A percentile compares a stretch with the other conserved stretches of the same genome.
phyloP scores from a whole-genome alignment of 1,140 invertebrate species.

The Catajapyx aquilonaris region DNA sequence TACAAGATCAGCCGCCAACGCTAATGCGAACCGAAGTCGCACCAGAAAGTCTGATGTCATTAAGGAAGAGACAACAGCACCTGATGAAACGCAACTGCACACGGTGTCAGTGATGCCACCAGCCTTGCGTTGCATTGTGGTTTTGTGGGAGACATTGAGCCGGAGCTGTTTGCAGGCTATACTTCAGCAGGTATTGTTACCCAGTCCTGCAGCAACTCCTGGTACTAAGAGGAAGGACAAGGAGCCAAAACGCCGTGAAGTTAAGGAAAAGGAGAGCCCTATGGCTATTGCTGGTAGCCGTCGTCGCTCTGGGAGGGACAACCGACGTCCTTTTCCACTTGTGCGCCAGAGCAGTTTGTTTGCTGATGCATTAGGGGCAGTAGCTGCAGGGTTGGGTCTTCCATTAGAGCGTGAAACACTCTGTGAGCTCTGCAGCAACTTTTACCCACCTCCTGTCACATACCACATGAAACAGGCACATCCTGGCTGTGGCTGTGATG shows the following conservation, averaged over 20 bases:
- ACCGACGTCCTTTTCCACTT: no score
- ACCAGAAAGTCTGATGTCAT: conserved; percentile 27
- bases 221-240: no score
- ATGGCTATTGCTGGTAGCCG: no score
- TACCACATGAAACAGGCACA: conserved; percentile 79
- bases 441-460: conserved; percentile 58
- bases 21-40: conserved; percentile 39
- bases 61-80: conserved; percentile 30
- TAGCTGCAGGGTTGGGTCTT: conserved; percentile 10
- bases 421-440: conserved; percentile 70
- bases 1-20: conserved; percentile 48
- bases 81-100: conserved; percentile 21
- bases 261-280: no score
- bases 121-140: conserved; percentile 45
- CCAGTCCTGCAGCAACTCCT: no score
- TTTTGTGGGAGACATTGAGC: conserved; percentile 26
- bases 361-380: conserved; percentile 15
- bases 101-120: conserved; percentile 57
- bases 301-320: no score
- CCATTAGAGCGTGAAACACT: conserved; percentile 29
- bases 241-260: no score
- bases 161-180: conserved; percentile 41
- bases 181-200: conserved; percentile 29
- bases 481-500: conserved; percentile 68
- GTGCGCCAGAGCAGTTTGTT: conserved; percentile 20